Evolutionary conservation across 35 echinoderm and acorn worm genomes (phyloP).

Genomic region (Ophiothrix spiculata): DNA sequence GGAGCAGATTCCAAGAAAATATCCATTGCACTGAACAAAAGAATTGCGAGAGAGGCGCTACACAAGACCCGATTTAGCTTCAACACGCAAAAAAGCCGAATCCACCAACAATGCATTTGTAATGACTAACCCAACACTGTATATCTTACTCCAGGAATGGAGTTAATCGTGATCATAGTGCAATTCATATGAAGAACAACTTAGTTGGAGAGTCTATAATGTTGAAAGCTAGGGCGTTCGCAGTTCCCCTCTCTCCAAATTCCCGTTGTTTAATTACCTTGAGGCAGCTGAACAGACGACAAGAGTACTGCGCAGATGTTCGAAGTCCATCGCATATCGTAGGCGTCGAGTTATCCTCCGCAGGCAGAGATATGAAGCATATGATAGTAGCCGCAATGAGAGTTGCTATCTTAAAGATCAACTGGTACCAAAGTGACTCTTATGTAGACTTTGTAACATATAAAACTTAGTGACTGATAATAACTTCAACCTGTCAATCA

Average conservation of each 20-base stretch:
- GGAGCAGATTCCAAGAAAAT: too few relatives aligned
- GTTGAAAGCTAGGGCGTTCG: neutral
- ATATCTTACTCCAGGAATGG: constrained; percentile 39
- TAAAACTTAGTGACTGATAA: too few relatives aligned
- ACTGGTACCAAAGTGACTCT: too few relatives aligned
- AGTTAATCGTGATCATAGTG: constrained; percentile 38
- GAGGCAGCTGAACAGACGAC: neutral
- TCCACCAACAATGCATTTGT: constrained; percentile 34
- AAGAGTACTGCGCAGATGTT: neutral
- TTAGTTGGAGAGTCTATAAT: neutral
- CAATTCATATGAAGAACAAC: constrained; percentile 50
- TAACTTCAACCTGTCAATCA: too few relatives aligned
- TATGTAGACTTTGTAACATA: too few relatives aligned
- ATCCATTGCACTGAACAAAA: neutral
- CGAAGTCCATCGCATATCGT: too few relatives aligned
- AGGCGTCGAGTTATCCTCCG: too few relatives aligned
- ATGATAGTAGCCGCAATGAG: too few relatives aligned
- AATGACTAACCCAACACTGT: constrained; percentile 37
- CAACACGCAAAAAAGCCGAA: constrained; percentile 50
- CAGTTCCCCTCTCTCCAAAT: neutral
- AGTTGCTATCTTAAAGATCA: too few relatives aligned
- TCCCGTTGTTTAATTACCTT: neutral
- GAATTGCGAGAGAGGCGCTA: constrained; percentile 10
- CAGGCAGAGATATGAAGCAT: too few relatives aligned
- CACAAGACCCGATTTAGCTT: too few relatives aligned